Evolutionary conservation across 30 jellyfish, hydroid and myxozoan species (phyloP).

Genomic region (Phacellophora camtschatica): DNA sequence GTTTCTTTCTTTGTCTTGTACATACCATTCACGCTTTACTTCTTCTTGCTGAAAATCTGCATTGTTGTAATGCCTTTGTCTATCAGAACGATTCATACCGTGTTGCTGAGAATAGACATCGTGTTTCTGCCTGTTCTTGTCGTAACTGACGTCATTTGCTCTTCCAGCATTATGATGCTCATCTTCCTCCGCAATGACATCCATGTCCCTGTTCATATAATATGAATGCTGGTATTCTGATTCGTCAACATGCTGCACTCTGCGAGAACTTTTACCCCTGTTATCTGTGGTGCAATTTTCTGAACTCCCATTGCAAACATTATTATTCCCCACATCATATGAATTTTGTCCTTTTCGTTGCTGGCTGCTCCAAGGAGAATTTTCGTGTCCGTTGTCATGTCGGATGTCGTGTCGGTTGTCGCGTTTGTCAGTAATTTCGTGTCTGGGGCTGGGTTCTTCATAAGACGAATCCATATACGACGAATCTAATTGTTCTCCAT

Average conservation of each 20-base stretch:
- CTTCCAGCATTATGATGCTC: neutral
- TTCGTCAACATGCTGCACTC: neutral
- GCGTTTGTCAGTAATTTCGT: neutral
- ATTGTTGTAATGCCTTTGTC: too few species aligned
- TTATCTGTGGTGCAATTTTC: neutral
- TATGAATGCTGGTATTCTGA: neutral
- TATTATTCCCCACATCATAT: too few species aligned
- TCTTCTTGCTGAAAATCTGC: neutral
- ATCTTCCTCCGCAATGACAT: constrained; percentile 26
- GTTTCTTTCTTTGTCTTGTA: neutral
- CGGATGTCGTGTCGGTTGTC: neutral
- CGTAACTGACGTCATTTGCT: neutral
- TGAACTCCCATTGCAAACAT: neutral
- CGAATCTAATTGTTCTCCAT: neutral
- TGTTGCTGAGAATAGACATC: too few species aligned
- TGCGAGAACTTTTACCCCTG: neutral
- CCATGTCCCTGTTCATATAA: neutral
- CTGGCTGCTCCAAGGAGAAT: constrained; percentile 19
- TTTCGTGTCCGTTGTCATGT: neutral
- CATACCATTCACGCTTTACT: neutral
- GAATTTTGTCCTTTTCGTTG: too few species aligned
- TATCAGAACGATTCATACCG: too few species aligned
- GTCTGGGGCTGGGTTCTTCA: neutral
- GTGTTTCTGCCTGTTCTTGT: neutral
- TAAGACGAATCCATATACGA: neutral